Percentiles rank a stretch among this genome's conserved stretches.
Evolutionary conservation across 2,888 invertebrate species (phyloP).

Genomic region (Bombylius discolor): DNA sequence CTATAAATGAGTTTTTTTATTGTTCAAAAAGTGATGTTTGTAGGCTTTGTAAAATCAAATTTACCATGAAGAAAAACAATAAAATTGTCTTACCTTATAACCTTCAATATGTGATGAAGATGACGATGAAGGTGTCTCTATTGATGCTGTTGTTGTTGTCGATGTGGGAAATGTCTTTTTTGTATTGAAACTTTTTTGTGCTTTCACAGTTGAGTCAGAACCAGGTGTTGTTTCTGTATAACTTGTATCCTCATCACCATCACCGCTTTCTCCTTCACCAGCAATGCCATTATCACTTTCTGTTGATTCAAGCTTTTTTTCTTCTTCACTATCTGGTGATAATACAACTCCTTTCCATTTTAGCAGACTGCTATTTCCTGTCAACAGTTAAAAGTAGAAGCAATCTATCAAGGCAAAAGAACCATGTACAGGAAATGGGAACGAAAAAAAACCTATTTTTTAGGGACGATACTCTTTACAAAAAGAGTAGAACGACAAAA

Average conservation of each 20-base stretch:
- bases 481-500: too few species aligned
- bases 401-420: too few species aligned
- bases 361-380: conserved; percentile 16
- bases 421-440: too few species aligned
- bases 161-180: background rate
- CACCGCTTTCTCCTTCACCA: background rate
- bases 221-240: background rate
- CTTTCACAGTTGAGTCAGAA: background rate
- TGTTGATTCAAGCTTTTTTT: background rate
- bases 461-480: too few species aligned
- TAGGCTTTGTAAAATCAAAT: too few species aligned
- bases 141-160: background rate
- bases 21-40: too few species aligned
- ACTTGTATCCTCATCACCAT: background rate
- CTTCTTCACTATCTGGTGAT: conserved; percentile 41
- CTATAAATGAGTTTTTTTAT: too few species aligned
- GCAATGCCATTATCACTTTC: background rate
- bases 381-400: background rate
- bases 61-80: background rate
- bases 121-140: background rate
- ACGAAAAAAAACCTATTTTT: too few species aligned
- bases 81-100: conserved; percentile 16
- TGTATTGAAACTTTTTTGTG: background rate
- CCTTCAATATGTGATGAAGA: conserved; percentile 13
- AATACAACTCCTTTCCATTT: conserved; percentile 69